Percentiles rank a stretch among this genome's conserved stretches.
Evolutionary conservation across 2,797 vertebrate genomes (phyloP).

Genomic region (Sebastes baramenuke): DNA sequence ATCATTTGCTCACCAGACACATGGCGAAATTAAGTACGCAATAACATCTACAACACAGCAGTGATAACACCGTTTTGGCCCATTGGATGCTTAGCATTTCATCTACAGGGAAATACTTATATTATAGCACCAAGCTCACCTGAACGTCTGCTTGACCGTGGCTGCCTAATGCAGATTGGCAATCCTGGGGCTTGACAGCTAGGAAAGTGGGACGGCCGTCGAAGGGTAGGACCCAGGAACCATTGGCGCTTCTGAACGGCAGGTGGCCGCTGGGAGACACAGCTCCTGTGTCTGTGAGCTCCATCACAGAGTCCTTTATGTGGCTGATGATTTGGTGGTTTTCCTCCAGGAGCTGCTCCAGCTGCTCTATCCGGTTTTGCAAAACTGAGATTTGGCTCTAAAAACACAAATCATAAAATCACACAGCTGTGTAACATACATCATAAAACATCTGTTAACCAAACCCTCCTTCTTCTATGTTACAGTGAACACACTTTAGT

Average conservation of each 20-base stretch:
- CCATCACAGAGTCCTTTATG: conserved; percentile 99
- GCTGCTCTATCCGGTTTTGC: conserved; percentile 97
- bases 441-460: conserved; percentile 16
- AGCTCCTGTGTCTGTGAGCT: conserved; percentile 93
- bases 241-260: conserved; percentile 87
- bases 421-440: background rate
- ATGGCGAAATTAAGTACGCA: accelerated
- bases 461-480: background rate
- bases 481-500: background rate
- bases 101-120: no score
- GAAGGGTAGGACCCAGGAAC: conserved; percentile 92
- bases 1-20: background rate
- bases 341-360: conserved; percentile 98
- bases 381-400: conserved; percentile 98
- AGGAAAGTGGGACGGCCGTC: conserved; percentile 91
- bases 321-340: conserved; percentile 99
- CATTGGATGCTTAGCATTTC: background rate
- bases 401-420: conserved; percentile 33
- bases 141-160: conserved; percentile 88
- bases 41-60: background rate
- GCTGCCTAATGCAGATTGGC: conserved; percentile 87
- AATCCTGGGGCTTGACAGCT: conserved; percentile 91
- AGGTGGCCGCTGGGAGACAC: conserved; percentile 81
- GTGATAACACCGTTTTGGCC: background rate
- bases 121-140: conserved; percentile 73